These are phyloP conservation scores for Oscheius myriophilus DNA, from an alignment of 2,888 invertebrate species.

Conservation along the genomic window DNA sequence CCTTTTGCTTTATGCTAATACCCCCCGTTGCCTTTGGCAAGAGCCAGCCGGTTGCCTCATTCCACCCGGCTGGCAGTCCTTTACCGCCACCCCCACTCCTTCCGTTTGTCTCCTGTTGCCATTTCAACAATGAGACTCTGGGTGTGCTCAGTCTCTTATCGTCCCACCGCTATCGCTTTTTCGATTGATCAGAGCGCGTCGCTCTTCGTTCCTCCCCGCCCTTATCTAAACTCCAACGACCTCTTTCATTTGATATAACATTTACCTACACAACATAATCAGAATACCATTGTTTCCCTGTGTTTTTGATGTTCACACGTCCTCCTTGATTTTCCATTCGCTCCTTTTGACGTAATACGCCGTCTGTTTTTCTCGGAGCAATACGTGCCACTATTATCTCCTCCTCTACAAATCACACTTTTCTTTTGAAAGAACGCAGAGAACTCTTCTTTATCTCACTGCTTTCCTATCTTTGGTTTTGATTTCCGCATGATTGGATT, in stretches of 20 bases:
- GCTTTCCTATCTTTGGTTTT: not conserved
- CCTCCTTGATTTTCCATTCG: slow-evolving; percentile 3
- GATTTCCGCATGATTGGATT: no score
- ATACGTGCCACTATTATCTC: no score
- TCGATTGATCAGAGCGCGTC: not conserved
- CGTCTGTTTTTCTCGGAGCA: not conserved
- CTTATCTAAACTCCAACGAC: not conserved
- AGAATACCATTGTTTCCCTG: not conserved
- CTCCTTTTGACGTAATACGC: no score
- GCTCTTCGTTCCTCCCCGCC: slow-evolving; percentile 1
- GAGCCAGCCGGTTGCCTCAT: no score
- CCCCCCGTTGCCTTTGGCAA: no score
- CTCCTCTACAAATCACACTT: not conserved
- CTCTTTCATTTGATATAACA: not conserved
- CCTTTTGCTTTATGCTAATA: no score
- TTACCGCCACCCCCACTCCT: no score
- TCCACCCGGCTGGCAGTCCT: no score
- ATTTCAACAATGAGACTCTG: slow-evolving; percentile 3
- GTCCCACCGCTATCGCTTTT: not conserved
- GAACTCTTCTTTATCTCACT: not conserved
- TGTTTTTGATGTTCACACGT: not conserved
- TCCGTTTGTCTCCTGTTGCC: not conserved
- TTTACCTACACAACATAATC: slow-evolving; percentile 71
- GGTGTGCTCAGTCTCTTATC: no score
- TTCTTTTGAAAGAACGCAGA: not conserved